Evolutionary conservation across 2,797 vertebrate genomes (phyloP).

Genomic region (Clarias fuscus): DNA sequence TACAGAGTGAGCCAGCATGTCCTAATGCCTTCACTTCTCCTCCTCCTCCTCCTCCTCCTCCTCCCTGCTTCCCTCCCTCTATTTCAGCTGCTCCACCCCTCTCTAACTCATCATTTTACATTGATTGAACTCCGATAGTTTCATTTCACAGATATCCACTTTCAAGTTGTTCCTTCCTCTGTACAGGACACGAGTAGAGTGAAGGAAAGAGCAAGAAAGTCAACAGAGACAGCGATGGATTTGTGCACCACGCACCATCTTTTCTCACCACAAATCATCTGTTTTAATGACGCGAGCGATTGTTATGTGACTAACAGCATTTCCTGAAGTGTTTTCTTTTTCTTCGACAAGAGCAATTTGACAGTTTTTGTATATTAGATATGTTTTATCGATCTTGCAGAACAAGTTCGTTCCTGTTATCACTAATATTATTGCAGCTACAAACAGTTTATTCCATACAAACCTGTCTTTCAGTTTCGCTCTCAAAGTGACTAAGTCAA

Average conservation of each 20-base stretch:
- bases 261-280: not conserved
- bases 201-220: not conserved
- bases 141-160: not conserved
- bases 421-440: not conserved
- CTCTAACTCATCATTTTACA: conserved; percentile 29
- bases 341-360: not conserved
- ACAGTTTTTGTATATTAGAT: not conserved
- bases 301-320: not conserved
- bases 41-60: conserved; percentile 36
- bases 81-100: conserved; percentile 47
- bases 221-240: not conserved
- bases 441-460: not conserved
- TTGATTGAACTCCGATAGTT: not conserved
- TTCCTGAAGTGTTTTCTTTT: not conserved
- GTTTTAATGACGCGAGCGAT: not conserved
- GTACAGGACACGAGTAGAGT: not conserved
- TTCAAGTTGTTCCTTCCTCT: not conserved
- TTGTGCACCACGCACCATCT: not conserved
- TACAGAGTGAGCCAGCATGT: conserved; percentile 55
- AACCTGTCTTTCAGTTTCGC: not conserved
- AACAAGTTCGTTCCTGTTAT: not conserved
- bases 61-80: conserved; percentile 37
- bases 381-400: not conserved
- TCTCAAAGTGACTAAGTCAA: not conserved
- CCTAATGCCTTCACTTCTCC: conserved; percentile 55